These are phyloP conservation scores for Drosophila lowei DNA, from an alignment of 1,140 invertebrate genomes.

Conservation along the genomic window DNA sequence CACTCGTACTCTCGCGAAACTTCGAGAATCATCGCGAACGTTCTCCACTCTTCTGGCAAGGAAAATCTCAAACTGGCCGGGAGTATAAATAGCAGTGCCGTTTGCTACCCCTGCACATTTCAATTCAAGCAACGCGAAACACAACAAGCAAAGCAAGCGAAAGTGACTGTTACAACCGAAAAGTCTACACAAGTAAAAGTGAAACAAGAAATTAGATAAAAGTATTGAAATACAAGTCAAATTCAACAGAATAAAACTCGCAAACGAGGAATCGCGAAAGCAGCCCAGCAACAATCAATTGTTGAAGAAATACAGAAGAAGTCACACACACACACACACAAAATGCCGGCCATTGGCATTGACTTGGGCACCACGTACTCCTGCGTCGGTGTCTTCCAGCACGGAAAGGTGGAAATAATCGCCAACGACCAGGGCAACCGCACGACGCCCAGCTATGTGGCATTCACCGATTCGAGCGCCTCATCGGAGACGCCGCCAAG, in stretches of 20 bases:
- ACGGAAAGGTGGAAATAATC: conserved; percentile 95
- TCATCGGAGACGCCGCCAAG: conserved; percentile 93
- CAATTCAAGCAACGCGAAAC: conserved; percentile 27
- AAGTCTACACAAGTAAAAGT: conserved; percentile 1
- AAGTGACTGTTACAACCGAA: not conserved
- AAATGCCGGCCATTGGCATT: conserved; percentile 88
- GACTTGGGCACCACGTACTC: conserved; percentile 92
- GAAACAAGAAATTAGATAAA: not conserved
- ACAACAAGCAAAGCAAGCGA: conserved; percentile 17
- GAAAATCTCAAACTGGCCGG: conserved; percentile 22
- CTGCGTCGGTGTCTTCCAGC: conserved; percentile 91
- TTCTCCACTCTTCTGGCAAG: conserved; percentile 30
- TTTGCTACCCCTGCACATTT: conserved; percentile 39
- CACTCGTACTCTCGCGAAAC: conserved; percentile 1
- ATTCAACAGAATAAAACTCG: not conserved
- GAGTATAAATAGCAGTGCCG: conserved; percentile 52
- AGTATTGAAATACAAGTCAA: not conserved
- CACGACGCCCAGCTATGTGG: conserved; percentile 95
- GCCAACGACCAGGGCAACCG: conserved; percentile 96
- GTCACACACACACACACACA: not conserved
- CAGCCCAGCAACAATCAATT: not conserved
- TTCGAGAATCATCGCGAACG: not conserved
- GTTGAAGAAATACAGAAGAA: conserved; percentile 37
- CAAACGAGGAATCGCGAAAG: not conserved
- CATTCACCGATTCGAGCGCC: conserved; percentile 93